These are phyloP conservation scores for Phaedon cochleariae DNA, from an alignment of 2,888 invertebrate species.

Conservation along the genomic window DNA sequence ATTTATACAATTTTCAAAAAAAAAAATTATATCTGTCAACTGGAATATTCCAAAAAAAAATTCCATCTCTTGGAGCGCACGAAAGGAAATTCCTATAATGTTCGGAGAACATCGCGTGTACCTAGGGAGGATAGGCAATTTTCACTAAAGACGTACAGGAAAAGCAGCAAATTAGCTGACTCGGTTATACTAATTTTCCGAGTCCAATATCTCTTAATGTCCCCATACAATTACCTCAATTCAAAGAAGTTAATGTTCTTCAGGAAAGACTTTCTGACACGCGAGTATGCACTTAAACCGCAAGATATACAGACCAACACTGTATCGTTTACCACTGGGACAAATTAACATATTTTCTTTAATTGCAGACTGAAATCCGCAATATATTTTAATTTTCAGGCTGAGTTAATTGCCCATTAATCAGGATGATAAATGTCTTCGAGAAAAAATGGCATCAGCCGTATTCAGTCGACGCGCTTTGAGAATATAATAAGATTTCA, in stretches of 20 bases:
- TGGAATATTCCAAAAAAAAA: too few species aligned
- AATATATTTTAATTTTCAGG: conserved; percentile 18
- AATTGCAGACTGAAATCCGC: conserved; percentile 21
- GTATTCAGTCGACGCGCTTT: neutral
- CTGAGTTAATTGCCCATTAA: conserved; percentile 13
- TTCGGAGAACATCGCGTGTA: too few species aligned
- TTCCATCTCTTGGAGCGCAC: too few species aligned
- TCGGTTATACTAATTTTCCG: neutral
- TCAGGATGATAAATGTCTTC: neutral
- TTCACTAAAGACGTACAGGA: neutral
- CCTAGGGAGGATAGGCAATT: too few species aligned
- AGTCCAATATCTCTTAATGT: conserved; percentile 8
- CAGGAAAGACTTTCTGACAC: conserved; percentile 11
- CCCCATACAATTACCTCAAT: conserved; percentile 6
- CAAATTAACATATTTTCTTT: conserved; percentile 21
- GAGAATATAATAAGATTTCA: neutral
- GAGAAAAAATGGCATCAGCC: neutral
- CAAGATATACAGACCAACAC: conserved; percentile 17
- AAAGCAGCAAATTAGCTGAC: neutral
- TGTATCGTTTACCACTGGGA: conserved; percentile 11
- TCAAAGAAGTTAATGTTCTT: conserved; percentile 17
- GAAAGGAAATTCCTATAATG: too few species aligned
- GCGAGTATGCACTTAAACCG: conserved; percentile 18
- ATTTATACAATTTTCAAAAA: too few species aligned
- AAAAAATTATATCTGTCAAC: too few species aligned